Evolutionary conservation across 2,797 vertebrate genomes (phyloP), one percentile per base, ranked within the genome.

Genomic region (Margarornis squamiger): DNA sequence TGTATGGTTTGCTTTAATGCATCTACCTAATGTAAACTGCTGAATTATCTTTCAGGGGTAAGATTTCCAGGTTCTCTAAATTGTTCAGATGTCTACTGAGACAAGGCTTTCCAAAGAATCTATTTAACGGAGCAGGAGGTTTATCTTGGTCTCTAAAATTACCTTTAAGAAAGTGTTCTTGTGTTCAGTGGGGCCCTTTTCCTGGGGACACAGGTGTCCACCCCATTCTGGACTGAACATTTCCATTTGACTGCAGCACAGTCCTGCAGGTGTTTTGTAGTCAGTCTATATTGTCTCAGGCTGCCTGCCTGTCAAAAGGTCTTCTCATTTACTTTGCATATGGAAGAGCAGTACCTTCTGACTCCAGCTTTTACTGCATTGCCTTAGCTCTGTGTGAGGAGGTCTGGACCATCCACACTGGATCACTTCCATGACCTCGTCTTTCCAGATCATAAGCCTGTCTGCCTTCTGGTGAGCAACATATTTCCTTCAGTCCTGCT

Each of bases 21-120:
- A 29, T 63, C 57, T 91, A 76, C 52, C 95, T 92, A 91, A 70
- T 9, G 80, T 90, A 93, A 92, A 95, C 86, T 88, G 48, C 43
- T 90, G 67, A 88, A 86, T 93, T 96, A 82, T 85, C 88, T 95
- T 92, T 70, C 90, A 66, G 20, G 30, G 18, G 18, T 39, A 73
- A 81, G 70, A 67, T 84, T 90, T 52, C 9, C 7, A 55, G 3
- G 21, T 77, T 92, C 45, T 92, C 63, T 71, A 82, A 94, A 74
- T 94, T 86, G 79, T 90, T 92, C 32, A 61, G 86, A 79, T 43
- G 38, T 82, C 48, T 1, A 1, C 70, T 18, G 48, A 71, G 38
- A 70, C 45, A 82, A 92, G 86, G 32, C 38, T 88, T 91, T 52
- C 39, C 27, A 57, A 90, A 86, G 19, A 71, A 74, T 71, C 15